Base-by-base conservation (phyloP, 2,113 vertebrate genomes). In the Anseranas semipalmata region DNA sequence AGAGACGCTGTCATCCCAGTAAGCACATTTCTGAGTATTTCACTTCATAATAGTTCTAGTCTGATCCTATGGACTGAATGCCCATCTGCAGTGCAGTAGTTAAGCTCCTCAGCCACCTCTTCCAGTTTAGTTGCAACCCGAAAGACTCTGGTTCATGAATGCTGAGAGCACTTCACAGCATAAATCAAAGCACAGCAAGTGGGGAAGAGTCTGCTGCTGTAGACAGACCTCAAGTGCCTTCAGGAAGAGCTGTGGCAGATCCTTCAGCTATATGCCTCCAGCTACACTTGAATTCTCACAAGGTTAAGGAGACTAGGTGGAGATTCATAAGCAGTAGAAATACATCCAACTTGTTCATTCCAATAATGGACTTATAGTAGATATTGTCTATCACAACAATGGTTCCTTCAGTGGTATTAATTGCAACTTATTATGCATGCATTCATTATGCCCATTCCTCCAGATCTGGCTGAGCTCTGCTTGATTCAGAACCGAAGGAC, bases 401-500 rank as follows among this genome's bases (percentile, higher is more conserved):
- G 48, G 75, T 35, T 92, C 48, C 62, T 92, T 84, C 3, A 0
- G 73, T 62, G 25, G 14, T 87, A 93, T 90, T 93, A 95, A 93
- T 85, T 94, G 73, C 52, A 93, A 83, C 85, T 92, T 78, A 78
- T 78, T 92, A 93, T 85, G 83, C 45, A 87, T 85, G 76, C 56
- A 56, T 92, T 94, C 80, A 84, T 95, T 87, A 94, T 65, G 28
- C 66, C 60, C 10, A 4, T 74, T 94, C 76, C 76, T 92, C 76
- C 70, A 87, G 68, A 86, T 81, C 48, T 93, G 62, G 15, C 83
- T 96, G 83, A 68, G 56, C 68, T 84, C 45, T 66, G 77, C 86
- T 93, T 96, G 66, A 93, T 94, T 95, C 94, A 91, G 62, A 68
- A 95, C 50, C 62, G 84, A 87, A 82, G 48, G 60, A 53, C 3